A percentile compares a stretch with the other conserved stretches of the same genome.
phyloP scores from a whole-genome alignment of 2,888 invertebrate genomes.

The Cyrtodaria siliqua region DNA sequence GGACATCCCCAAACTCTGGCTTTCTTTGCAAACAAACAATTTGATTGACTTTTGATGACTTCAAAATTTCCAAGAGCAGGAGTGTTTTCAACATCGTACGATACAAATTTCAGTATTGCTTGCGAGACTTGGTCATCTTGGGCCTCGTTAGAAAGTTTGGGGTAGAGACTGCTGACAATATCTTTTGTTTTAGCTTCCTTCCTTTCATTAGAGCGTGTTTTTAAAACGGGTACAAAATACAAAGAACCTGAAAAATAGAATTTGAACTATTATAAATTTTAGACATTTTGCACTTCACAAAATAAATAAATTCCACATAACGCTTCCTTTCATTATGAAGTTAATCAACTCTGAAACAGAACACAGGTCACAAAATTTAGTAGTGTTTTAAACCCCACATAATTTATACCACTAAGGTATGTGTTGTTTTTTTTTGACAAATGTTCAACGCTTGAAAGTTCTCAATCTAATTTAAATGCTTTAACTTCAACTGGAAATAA shows the following conservation, averaged over 20 bases:
- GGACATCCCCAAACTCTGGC: conserved; percentile 77
- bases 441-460: no score
- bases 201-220: not conserved
- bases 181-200: conserved; percentile 66
- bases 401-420: no score
- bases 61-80: conserved; percentile 68
- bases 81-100: conserved; percentile 68
- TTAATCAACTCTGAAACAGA: no score
- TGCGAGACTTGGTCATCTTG: conserved; percentile 49
- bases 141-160: conserved; percentile 56
- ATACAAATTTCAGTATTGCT: conserved; percentile 65
- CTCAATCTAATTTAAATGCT: no score
- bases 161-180: conserved; percentile 51
- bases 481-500: no score
- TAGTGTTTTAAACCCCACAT: no score
- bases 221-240: not conserved
- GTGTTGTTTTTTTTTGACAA: no score
- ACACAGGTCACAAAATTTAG: no score
- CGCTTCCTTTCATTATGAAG: no score
- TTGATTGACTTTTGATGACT: conserved; percentile 71
- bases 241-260: conserved; percentile 2
- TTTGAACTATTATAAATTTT: no score
- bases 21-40: conserved; percentile 80
- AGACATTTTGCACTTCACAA: no score
- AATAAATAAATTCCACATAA: no score